Evolutionary conservation across 2,888 invertebrate species (phyloP), one percentile per base, ranked within the genome.

Genomic region (Melieria picta): DNA sequence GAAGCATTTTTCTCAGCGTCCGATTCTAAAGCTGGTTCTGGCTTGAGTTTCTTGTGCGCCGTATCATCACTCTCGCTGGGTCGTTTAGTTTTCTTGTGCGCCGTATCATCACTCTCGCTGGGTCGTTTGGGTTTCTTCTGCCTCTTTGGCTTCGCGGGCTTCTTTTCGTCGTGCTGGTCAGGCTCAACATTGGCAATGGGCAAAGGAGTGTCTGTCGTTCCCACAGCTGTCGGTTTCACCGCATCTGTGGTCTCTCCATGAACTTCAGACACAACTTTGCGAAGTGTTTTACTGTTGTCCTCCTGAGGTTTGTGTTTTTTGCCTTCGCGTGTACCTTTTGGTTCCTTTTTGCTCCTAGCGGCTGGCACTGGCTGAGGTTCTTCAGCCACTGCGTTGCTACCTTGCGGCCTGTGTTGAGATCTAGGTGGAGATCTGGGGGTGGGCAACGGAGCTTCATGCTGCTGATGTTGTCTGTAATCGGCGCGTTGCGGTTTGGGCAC

Each of bases 61-160:
- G 47, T 52, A 43, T 85, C 82, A 65, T 83, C 72, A 6, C 61
- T 47, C 50, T 72, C 73, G 64, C 69, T 72, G 57, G 46, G 57
- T 6, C 70, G 62, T 80, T 88, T 88, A 13, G 52, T 55, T 74
- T 85, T 78, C 80, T 74, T 80, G 81, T 30, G 30, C 46, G 45
- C 61, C 16, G 47, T 52, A 43, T 85, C 82, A 65, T 83, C 72
- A 6, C 61, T 47, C 50, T 72, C 73, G 64, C 69, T 72, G 57
- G 46, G 57, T 6, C 70, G 62, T 80, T 88, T 88, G n/a, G 52
- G 52, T 74, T 85, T 78, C 80, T 74, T 80, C 16, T 72, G 67
- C 69, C 74, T 66, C 71, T 76, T 69, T 55, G 70, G 66, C 58
- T 72, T 77, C 65, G 42, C 42, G 60, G 74, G 74, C 73, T 75